Percentiles rank a stretch among this genome's conserved stretches.
phyloP scores from a whole-genome alignment of 2,888 invertebrate genomes.

The Pandemis corylana region DNA sequence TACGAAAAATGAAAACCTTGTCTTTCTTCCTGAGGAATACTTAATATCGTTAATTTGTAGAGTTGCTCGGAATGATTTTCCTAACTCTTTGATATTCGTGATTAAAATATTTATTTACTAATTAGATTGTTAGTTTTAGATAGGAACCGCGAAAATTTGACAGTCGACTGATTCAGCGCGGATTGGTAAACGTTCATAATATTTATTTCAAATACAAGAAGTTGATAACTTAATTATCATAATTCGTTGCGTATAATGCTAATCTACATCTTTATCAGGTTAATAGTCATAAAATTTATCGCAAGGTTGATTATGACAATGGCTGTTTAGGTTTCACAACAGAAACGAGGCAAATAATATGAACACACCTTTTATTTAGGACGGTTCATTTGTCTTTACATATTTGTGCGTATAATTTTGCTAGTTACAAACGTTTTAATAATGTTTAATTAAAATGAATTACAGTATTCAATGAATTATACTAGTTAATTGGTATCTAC shows the following conservation, averaged over 20 bases:
- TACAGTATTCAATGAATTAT: no score
- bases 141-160: not conserved
- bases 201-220: slow-evolving; percentile 3
- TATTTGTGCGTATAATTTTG: no score
- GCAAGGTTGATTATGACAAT: not conserved
- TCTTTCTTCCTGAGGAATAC: not conserved
- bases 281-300: slow-evolving; percentile 21
- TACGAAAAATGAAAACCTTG: no score
- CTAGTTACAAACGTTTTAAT: no score
- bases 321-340: not conserved
- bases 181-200: not conserved
- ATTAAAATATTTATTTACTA: not conserved
- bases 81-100: not conserved
- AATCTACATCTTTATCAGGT: slow-evolving; percentile 8
- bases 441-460: no score
- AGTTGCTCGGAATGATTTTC: not conserved
- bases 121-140: not conserved
- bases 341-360: not conserved
- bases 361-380: not conserved
- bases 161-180: not conserved
- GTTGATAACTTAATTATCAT: slow-evolving; percentile 16
- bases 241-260: slow-evolving; percentile 7
- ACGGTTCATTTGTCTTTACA: not conserved
- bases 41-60: not conserved
- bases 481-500: no score